A percentile compares a stretch with the other conserved stretches of the same genome.
phyloP scores from a whole-genome alignment of 2,888 invertebrate genomes.

The Drosophila sordidapex region DNA sequence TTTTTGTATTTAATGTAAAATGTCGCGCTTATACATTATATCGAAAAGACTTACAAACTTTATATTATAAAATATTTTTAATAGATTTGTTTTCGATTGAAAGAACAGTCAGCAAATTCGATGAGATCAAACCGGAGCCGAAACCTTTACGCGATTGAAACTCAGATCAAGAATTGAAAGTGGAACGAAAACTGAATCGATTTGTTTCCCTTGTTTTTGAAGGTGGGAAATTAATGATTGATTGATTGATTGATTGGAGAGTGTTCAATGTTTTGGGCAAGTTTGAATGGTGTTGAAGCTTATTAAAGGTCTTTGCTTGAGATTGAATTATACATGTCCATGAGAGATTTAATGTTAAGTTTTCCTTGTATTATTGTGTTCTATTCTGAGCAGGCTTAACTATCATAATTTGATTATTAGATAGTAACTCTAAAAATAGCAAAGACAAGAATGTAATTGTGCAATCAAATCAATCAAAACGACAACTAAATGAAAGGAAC shows the following conservation, averaged over 20 bases:
- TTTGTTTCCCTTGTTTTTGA: background rate
- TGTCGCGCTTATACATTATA: background rate
- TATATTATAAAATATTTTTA: background rate
- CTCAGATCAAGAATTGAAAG: background rate
- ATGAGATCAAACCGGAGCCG: background rate
- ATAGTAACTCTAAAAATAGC: background rate
- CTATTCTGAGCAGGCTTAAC: background rate
- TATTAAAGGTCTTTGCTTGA: background rate
- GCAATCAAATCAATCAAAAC: background rate
- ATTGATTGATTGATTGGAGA: background rate
- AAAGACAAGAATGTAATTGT: rapidly evolving
- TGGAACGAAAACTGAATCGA: background rate
- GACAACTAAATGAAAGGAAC: background rate
- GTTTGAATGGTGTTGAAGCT: background rate
- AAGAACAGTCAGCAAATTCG: background rate
- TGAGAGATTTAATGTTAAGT: background rate
- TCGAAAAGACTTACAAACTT: background rate
- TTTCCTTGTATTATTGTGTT: background rate
- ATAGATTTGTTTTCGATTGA: background rate
- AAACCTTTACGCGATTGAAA: background rate
- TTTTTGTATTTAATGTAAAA: too few species aligned
- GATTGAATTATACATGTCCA: background rate
- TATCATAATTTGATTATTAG: background rate
- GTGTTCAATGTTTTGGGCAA: background rate
- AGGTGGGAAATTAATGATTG: background rate